Conservation (phyloP, 2,113 vertebrate species). For the Orcinus orca region DNA sequence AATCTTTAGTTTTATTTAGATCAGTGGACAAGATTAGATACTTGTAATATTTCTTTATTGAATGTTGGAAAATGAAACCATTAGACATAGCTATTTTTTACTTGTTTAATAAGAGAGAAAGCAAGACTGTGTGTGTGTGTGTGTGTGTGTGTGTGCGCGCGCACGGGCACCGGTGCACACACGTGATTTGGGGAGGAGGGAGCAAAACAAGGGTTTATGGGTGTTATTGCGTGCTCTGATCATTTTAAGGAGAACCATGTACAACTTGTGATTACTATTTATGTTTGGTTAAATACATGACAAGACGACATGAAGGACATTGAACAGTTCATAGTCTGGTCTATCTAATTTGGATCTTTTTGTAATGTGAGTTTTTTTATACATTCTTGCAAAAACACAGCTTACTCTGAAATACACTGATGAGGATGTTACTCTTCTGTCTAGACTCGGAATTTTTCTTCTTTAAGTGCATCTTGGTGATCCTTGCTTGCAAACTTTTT, state of each 20-base stretch:
- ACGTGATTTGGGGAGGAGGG: background rate
- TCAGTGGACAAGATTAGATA: background rate
- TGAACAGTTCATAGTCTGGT: background rate
- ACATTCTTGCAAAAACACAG: background rate
- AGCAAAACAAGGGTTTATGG: background rate
- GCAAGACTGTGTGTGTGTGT: background rate
- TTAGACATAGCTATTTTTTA: background rate
- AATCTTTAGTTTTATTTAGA: background rate
- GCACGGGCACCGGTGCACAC: too few species aligned
- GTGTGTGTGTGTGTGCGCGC: accelerated
- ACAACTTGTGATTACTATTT: background rate
- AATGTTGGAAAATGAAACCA: background rate
- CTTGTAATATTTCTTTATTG: background rate
- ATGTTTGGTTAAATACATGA: background rate
- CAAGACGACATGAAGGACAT: background rate
- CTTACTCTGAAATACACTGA: background rate
- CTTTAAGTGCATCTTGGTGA: background rate
- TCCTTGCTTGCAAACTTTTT: background rate
- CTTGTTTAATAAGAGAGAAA: background rate
- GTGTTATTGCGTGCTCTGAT: background rate
- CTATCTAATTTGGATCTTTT: background rate
- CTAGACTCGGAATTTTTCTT: background rate
- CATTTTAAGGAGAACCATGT: background rate
- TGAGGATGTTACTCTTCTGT: background rate
- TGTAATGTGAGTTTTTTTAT: background rate